phyloP scores from a whole-genome alignment of 2,113 vertebrate genomes.

The Siniperca knerii region DNA sequence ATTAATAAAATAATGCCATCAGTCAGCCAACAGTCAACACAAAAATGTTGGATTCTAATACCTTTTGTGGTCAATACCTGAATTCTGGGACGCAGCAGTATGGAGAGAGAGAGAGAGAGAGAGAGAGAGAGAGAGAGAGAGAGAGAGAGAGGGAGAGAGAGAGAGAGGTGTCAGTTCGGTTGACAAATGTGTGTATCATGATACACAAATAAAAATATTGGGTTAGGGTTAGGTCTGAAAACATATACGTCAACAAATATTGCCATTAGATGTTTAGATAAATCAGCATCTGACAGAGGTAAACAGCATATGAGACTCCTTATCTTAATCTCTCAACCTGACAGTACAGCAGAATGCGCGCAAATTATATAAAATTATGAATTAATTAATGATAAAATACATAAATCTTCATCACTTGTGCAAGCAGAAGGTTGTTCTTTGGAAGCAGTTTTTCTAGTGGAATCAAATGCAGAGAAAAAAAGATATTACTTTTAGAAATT shows the following conservation, averaged over 20 bases:
- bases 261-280: neutral
- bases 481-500: neutral
- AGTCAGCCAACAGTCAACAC: conserved; percentile 70
- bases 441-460: neutral
- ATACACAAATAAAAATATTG: neutral
- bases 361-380: neutral
- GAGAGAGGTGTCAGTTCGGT: neutral
- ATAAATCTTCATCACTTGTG: neutral
- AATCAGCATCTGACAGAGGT: neutral
- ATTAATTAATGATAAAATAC: too few relatives aligned
- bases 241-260: neutral
- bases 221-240: neutral
- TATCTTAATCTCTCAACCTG: conserved; percentile 1
- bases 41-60: conserved; percentile 73
- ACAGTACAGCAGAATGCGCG: neutral
- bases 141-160: too few relatives aligned
- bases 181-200: conserved; percentile 4
- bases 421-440: neutral
- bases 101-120: neutral
- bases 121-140: too few relatives aligned
- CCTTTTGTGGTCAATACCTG: conserved; percentile 66
- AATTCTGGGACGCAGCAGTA: conserved; percentile 32
- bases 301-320: neutral
- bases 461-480: neutral
- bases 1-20: conserved; percentile 85